Conservation (phyloP, 2,888 invertebrate genomes). For the Epirrita christyi region DNA sequence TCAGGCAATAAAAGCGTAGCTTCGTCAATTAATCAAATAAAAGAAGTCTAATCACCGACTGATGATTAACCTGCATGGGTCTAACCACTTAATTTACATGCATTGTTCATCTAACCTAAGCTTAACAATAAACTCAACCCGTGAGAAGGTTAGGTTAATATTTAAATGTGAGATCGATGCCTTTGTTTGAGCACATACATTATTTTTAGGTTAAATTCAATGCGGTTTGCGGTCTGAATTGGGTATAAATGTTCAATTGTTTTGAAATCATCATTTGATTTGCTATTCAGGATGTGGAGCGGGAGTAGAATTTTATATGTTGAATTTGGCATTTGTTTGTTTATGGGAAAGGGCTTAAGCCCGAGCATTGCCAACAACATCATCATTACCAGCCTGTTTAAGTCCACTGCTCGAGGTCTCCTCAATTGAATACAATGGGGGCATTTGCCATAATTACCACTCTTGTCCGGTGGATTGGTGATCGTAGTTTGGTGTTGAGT, state of each 20-base stretch:
- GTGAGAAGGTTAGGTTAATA: conserved; percentile 30
- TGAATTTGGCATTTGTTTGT: neutral
- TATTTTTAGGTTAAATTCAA: conserved; percentile 32
- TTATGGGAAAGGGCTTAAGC: too few relatives aligned
- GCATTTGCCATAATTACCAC: too few relatives aligned
- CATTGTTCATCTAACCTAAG: conserved; percentile 9
- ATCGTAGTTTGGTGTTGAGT: too few relatives aligned
- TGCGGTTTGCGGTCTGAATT: conserved; percentile 16
- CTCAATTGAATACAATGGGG: too few relatives aligned
- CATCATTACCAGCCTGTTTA: too few relatives aligned
- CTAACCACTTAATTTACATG: conserved; percentile 11
- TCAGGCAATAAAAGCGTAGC: too few relatives aligned
- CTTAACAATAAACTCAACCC: conserved; percentile 19
- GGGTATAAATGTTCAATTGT: conserved; percentile 20
- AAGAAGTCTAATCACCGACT: too few relatives aligned
- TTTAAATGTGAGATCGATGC: conserved; percentile 37
- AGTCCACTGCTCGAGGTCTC: too few relatives aligned
- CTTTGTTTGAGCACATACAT: conserved; percentile 36
- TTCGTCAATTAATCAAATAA: too few relatives aligned
- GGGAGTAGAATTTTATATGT: neutral
- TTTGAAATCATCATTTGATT: conserved; percentile 12
- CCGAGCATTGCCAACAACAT: too few relatives aligned
- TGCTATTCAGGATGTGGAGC: neutral
- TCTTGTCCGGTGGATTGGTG: too few relatives aligned
- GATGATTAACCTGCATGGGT: too few relatives aligned